Conservation (phyloP, 2,888 invertebrate species). For the Oxytorus armatus region DNA sequence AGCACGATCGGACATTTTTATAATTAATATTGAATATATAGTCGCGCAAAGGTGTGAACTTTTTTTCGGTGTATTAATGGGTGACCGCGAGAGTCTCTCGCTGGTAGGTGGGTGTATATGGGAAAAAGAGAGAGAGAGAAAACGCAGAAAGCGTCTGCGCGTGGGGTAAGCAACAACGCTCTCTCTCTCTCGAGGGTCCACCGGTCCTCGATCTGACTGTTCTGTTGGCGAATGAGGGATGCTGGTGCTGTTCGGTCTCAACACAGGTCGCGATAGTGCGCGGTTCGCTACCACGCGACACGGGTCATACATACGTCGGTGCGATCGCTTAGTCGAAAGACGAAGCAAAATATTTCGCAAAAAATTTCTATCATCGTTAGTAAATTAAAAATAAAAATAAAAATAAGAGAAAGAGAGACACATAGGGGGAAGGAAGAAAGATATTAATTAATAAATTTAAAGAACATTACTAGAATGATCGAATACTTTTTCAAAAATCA, state of each 20-base stretch:
- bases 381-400: background rate
- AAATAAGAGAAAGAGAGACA: background rate
- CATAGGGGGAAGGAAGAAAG: background rate
- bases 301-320: conserved; percentile 72
- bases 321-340: conserved; percentile 16
- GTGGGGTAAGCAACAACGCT: conserved; percentile 39
- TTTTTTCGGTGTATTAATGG: background rate
- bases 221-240: conserved; percentile 70
- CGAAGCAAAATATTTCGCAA: background rate
- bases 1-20: background rate
- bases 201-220: conserved; percentile 62
- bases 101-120: background rate
- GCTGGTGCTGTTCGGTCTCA: conserved; percentile 55
- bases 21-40: background rate
- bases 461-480: background rate
- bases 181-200: conserved; percentile 50
- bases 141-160: conserved; percentile 68
- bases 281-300: conserved; percentile 81
- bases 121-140: background rate
- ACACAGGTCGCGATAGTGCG: conserved; percentile 76
- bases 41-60: conserved; percentile 14
- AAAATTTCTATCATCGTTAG: no score
- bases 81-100: conserved; percentile 27
- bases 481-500: background rate
- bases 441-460: background rate